Evolutionary conservation across 2,888 invertebrate species (phyloP).

Genomic region (Pristionchus japonicus): DNA sequence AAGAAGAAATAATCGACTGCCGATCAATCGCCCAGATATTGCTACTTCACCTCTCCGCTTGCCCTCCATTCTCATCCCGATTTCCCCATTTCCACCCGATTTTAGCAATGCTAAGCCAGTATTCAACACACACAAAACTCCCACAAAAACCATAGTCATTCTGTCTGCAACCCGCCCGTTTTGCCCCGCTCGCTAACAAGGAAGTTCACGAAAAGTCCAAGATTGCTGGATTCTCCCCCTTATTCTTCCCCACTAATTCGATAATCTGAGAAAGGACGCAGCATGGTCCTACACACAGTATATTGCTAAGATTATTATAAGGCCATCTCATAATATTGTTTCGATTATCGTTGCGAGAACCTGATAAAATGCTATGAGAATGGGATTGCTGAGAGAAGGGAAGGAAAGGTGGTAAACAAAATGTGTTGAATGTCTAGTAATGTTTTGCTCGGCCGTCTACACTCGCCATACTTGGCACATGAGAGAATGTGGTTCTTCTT

Average conservation of each 20-base stretch:
- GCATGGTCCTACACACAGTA: neutral
- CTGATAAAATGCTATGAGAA: slow-evolving; percentile 14
- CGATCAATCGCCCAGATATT: neutral
- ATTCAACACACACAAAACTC: neutral
- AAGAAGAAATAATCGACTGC: slow-evolving; percentile 58
- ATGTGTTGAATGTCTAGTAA: neutral
- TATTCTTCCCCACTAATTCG: neutral
- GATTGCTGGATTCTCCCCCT: neutral
- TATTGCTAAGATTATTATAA: slow-evolving; percentile 6
- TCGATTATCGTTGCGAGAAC: slow-evolving; percentile 28
- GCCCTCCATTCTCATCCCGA: neutral
- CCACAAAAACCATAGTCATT: slow-evolving; percentile 23
- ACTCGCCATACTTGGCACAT: neutral
- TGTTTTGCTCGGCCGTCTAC: neutral
- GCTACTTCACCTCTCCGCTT: neutral
- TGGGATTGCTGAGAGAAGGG: neutral
- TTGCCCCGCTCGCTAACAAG: neutral
- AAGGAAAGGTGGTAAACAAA: neutral
- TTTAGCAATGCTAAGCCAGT: slow-evolving; percentile 8
- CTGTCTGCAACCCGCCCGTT: neutral
- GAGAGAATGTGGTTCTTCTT: neutral
- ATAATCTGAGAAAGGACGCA: slow-evolving; percentile 30
- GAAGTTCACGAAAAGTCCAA: slow-evolving; percentile 29
- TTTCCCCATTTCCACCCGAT: neutral
- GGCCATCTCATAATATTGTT: neutral